Percentiles rank a stretch among this genome's conserved stretches.
phyloP scores from a whole-genome alignment of 2,797 vertebrate species.

The Coranthus polyacanthus region DNA sequence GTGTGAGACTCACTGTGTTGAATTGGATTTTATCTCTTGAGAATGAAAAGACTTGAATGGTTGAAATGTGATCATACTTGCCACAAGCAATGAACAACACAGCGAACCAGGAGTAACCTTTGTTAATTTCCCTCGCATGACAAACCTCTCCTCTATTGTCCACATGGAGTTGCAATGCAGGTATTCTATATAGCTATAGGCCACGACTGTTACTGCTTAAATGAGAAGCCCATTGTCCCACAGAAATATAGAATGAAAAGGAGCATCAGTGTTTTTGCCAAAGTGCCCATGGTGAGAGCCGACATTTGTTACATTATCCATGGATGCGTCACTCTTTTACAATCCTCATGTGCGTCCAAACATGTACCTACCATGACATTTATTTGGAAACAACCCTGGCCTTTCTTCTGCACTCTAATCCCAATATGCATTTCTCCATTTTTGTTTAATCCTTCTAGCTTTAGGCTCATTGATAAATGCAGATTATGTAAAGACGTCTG shows the following conservation, averaged over 20 bases:
- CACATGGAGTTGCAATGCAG: constrained; percentile 40
- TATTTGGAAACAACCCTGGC: constrained; percentile 34
- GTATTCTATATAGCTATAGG: constrained; percentile 62
- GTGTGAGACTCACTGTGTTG: not conserved
- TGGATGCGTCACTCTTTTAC: constrained; percentile 52
- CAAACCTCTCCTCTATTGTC: constrained; percentile 64
- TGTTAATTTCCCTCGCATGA: constrained; percentile 59
- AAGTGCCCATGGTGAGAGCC: constrained; percentile 67
- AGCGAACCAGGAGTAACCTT: constrained; percentile 54
- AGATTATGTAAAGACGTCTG: constrained; percentile 26
- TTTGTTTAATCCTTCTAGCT: constrained; percentile 22
- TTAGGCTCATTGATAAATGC: constrained; percentile 3
- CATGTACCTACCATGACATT: constrained; percentile 13
- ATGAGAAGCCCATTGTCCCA: constrained; percentile 67
- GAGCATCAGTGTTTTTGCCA: constrained; percentile 39
- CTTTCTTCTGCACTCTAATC: constrained; percentile 26
- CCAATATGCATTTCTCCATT: constrained; percentile 21
- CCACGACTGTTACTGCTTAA: constrained; percentile 49
- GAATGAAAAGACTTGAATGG: constrained; percentile 47
- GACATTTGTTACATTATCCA: constrained; percentile 73
- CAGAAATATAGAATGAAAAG: constrained; percentile 55
- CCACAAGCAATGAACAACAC: constrained; percentile 58
- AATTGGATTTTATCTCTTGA: constrained; percentile 38
- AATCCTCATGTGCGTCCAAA: not conserved
- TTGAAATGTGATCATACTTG: constrained; percentile 66